These are phyloP conservation scores for Stenolophus ochropezus DNA, from an alignment of 2,888 invertebrate genomes.

Conservation along the genomic window DNA sequence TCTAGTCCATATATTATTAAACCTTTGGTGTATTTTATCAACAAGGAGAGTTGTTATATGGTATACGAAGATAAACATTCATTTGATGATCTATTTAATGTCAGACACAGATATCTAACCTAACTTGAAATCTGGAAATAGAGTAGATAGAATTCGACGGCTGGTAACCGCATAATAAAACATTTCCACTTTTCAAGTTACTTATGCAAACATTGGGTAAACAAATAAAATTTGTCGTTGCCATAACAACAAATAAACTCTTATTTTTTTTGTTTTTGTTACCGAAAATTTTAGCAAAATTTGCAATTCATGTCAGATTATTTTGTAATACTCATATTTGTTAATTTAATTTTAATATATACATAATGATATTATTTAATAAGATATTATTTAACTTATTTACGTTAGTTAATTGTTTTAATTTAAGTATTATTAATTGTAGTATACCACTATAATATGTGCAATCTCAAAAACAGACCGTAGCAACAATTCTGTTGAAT, in stretches of 20 bases:
- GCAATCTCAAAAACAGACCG: constrained; percentile 9
- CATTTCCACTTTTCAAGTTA: neutral
- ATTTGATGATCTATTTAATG: neutral
- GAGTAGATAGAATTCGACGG: neutral
- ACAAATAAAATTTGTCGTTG: neutral
- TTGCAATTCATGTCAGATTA: constrained; percentile 19
- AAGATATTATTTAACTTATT: constrained; percentile 53
- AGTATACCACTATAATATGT: constrained; percentile 47
- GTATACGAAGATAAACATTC: constrained; percentile 23
- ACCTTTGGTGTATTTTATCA: constrained; percentile 47
- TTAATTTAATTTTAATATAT: constrained; percentile 41
- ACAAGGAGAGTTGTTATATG: constrained; percentile 18
- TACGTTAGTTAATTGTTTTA: constrained; percentile 40
- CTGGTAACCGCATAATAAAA: neutral
- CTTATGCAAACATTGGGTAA: constrained; percentile 1
- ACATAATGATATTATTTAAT: constrained; percentile 53
- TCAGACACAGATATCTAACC: neutral
- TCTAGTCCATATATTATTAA: constrained; percentile 55
- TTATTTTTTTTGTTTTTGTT: constrained; percentile 44
- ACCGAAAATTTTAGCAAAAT: constrained; percentile 33
- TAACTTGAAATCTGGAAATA: neutral
- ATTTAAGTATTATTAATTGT: constrained; percentile 58
- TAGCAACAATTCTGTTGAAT: neutral
- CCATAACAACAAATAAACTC: constrained; percentile 3
- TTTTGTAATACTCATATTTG: constrained; percentile 48